Base-by-base conservation (phyloP, 1,140 invertebrate species). In the Lasaia peninsularis region DNA sequence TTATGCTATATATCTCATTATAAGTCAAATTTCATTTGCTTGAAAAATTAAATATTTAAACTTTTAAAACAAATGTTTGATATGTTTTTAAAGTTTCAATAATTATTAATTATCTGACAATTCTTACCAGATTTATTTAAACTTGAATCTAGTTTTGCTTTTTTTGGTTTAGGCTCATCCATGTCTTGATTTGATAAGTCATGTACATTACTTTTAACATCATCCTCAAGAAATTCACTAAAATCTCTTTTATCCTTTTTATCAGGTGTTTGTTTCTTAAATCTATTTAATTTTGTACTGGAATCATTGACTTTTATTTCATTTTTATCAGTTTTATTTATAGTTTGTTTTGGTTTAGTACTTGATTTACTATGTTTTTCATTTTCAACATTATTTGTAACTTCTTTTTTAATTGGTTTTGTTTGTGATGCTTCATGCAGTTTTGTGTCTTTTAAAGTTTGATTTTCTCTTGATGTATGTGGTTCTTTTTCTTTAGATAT, bases 121-220 rank as follows among this genome's bases (percentile, higher is more conserved):
- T 28, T 35, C 20, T 56, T 76, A 86, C 85, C 75, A 61, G 80
- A 80, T 52, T 86, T 76, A 78, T 86, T 84, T 10, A 86, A 55
- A 56, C 75, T 81, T 55, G 68, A 71, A 53, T 86, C 68, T 33
- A 77, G 24, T 69, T 81, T 80, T 57, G 50, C 70, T 67, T 64
- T 78, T 62, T 65, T 77, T 51, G 57, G 64, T 59, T 60, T 73
- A 20, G 62, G 48, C 33, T 60, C 40, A 40, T 56, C 57, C 24
- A 59, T 71, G 58, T 73, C 75, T 54, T 71, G 60, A 60, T 71
- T 63, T 58, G 60, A 75, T 35, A 71, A 61, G 60, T 71, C 76
- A 70, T 58, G 52, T n/a, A 67, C 53, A 21, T 63, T 62, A 56
- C 64, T 52, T 40, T 66, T 65, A 56, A 70, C 53, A 34, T 65